Conservation (phyloP, 2,888 invertebrate genomes). For the Bombyx huttoni region DNA sequence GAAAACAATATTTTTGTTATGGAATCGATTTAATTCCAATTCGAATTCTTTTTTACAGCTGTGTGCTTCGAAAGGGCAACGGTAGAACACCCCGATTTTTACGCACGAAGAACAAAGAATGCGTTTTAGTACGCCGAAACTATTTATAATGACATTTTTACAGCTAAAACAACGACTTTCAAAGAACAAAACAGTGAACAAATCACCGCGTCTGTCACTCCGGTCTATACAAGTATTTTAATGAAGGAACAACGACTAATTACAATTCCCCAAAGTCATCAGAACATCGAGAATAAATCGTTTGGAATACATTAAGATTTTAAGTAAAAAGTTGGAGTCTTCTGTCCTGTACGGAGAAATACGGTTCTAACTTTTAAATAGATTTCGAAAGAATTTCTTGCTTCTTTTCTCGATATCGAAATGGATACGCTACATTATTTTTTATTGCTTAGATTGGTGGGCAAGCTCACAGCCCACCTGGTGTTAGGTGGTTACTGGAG, state of each 20-base stretch:
- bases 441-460: too few relatives aligned
- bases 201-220: conserved; percentile 47
- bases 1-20: too few relatives aligned
- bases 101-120: conserved; percentile 3
- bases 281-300: conserved; percentile 36
- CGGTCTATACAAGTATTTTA: conserved; percentile 61
- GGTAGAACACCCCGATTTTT: conserved; percentile 6
- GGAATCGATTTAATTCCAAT: not conserved
- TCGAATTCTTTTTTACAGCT: conserved; percentile 6
- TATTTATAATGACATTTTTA: not conserved
- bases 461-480: too few relatives aligned
- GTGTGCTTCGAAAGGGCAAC: not conserved
- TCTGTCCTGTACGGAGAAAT: too few relatives aligned
- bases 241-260: conserved; percentile 51
- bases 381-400: not conserved
- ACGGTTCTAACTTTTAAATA: not conserved
- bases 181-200: conserved; percentile 40
- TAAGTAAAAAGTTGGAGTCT: not conserved
- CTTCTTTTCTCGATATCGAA: too few relatives aligned
- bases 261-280: conserved; percentile 41
- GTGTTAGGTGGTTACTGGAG: too few relatives aligned
- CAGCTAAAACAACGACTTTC: conserved; percentile 1
- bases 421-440: too few relatives aligned
- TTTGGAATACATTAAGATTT: conserved; percentile 17
- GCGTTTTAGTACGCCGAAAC: conserved; percentile 4